Conservation (phyloP, 2,888 invertebrate species). For the Lasioglossum lativentre region DNA sequence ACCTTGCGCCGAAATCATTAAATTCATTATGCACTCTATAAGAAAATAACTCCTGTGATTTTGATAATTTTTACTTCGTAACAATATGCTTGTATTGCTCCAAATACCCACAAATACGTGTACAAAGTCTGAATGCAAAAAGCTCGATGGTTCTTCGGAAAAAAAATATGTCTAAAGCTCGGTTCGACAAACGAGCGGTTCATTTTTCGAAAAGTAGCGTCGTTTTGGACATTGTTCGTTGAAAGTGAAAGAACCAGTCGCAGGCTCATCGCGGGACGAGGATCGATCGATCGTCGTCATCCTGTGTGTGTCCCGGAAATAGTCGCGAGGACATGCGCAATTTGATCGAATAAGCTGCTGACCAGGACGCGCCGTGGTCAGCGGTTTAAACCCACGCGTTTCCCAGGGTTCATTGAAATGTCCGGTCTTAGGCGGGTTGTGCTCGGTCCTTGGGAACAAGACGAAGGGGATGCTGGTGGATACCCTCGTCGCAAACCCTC, state of each 20-base stretch:
- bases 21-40: too few relatives aligned
- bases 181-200: too few relatives aligned
- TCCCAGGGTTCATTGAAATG: slow-evolving; percentile 83
- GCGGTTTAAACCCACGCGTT: slow-evolving; percentile 76
- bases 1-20: too few relatives aligned
- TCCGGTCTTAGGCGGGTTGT: slow-evolving; percentile 79
- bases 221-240: neutral
- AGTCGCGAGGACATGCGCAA: slow-evolving; percentile 76
- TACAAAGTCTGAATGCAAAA: too few relatives aligned
- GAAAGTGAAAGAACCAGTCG: slow-evolving; percentile 10
- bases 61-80: too few relatives aligned
- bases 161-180: too few relatives aligned
- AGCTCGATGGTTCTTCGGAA: too few relatives aligned
- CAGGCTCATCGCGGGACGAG: slow-evolving; percentile 23
- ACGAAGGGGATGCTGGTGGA: slow-evolving; percentile 56
- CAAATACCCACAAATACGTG: too few relatives aligned
- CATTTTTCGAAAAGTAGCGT: neutral
- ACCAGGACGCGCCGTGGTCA: slow-evolving; percentile 76
- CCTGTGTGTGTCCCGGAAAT: slow-evolving; percentile 32
- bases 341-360: slow-evolving; percentile 76
- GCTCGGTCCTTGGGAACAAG: slow-evolving; percentile 54
- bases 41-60: too few relatives aligned
- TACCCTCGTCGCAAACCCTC: slow-evolving; percentile 60
- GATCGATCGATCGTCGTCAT: slow-evolving; percentile 76
- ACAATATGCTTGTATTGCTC: too few relatives aligned